Evolutionary conservation across 2,113 vertebrate species (phyloP).

Genomic region (Anser brachyrhynchus): DNA sequence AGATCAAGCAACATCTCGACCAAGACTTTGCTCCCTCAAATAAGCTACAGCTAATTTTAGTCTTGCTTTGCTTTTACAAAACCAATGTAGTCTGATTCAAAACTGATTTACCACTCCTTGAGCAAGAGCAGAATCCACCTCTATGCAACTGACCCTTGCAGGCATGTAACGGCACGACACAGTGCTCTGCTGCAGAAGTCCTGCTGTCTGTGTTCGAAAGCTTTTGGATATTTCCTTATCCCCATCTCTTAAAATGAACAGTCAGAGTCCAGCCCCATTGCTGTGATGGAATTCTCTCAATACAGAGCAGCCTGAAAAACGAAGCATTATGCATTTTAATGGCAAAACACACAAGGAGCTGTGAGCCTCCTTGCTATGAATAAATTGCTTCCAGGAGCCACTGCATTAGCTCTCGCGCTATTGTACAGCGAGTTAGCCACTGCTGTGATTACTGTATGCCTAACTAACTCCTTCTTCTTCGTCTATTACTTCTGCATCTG

Average conservation of each 20-base stretch:
- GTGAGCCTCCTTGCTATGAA: neutral
- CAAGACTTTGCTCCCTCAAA: neutral
- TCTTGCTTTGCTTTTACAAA: neutral
- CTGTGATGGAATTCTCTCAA: neutral
- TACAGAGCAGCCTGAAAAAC: neutral
- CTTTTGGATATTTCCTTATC: neutral
- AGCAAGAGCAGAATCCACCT: neutral
- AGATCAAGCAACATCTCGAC: neutral
- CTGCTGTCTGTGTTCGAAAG: neutral
- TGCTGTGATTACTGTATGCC: constrained; percentile 15
- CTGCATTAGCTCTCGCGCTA: constrained; percentile 32
- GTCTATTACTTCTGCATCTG: constrained; percentile 38
- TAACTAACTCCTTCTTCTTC: constrained; percentile 32
- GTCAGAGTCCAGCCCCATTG: fast-evolving
- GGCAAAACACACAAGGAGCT: neutral
- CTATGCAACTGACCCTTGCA: neutral
- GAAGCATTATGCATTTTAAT: neutral
- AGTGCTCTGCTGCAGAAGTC: no score
- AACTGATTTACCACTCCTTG: neutral
- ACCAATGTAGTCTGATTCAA: neutral
- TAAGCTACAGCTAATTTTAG: neutral
- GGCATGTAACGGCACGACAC: fast-evolving
- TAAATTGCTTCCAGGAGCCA: constrained; percentile 31
- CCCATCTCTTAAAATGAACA: neutral
- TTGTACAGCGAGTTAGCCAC: neutral